phyloP scores from a whole-genome alignment of 2,888 invertebrate species.

The Drosophila lutescens region DNA sequence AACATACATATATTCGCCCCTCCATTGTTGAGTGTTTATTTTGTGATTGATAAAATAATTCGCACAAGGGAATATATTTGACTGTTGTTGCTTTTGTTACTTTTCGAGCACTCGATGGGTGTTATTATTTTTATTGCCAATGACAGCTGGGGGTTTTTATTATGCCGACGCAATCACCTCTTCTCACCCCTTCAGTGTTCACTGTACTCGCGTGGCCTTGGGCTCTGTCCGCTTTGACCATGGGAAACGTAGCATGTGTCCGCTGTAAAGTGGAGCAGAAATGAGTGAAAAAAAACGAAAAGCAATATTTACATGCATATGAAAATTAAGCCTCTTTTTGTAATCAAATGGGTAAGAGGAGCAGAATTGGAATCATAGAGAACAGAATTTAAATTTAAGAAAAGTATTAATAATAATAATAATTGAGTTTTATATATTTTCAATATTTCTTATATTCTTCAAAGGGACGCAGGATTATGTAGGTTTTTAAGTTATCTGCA shows the following conservation, averaged over 20 bases:
- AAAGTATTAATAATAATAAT: background rate
- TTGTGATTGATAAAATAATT: constrained; percentile 76
- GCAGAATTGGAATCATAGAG: constrained; percentile 1
- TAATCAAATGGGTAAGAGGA: constrained; percentile 32
- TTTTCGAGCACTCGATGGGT: constrained; percentile 15
- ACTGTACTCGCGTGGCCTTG: constrained; percentile 41
- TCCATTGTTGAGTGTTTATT: constrained; percentile 66
- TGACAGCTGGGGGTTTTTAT: constrained; percentile 57
- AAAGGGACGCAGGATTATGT: too few species aligned
- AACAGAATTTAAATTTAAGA: background rate
- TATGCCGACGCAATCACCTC: constrained; percentile 4
- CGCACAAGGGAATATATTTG: constrained; percentile 52
- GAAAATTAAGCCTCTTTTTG: constrained; percentile 50
- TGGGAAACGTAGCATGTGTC: constrained; percentile 48
- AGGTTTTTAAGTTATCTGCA: too few species aligned
- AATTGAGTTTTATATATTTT: too few species aligned
- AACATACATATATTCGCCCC: constrained; percentile 51
- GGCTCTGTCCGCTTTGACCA: constrained; percentile 23
- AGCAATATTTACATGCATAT: constrained; percentile 43
- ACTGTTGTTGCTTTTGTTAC: constrained; percentile 56
- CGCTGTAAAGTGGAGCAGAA: constrained; percentile 19
- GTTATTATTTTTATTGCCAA: constrained; percentile 52
- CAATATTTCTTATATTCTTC: too few species aligned
- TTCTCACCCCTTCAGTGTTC: constrained; percentile 13
- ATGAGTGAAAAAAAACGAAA: constrained; percentile 13